phyloP scores from a whole-genome alignment of 2,888 invertebrate species.

The Blastobasis adustella region DNA sequence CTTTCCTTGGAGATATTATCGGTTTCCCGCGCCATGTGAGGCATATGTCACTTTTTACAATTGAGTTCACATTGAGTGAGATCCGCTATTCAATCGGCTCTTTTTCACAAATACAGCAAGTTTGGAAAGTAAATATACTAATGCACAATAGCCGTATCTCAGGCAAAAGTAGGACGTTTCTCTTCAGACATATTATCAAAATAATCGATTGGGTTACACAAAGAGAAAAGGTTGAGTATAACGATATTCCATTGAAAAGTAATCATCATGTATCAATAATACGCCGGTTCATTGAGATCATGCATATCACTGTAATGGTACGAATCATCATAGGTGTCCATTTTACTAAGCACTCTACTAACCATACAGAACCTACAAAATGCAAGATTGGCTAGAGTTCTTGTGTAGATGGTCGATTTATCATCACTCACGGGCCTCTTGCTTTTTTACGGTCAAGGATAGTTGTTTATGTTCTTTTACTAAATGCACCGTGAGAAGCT shows the following conservation, averaged over 20 bases:
- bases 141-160: too few species aligned
- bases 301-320: slow-evolving; percentile 23
- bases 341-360: slow-evolving; percentile 14
- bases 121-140: too few species aligned
- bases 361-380: slow-evolving; percentile 12
- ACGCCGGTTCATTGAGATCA: slow-evolving; percentile 13
- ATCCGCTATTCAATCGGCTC: too few species aligned
- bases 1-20: slow-evolving; percentile 17
- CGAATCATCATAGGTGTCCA: slow-evolving; percentile 26
- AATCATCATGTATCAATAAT: neutral
- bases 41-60: too few species aligned
- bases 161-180: too few species aligned
- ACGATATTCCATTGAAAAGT: too few species aligned
- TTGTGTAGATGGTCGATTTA: slow-evolving; percentile 16
- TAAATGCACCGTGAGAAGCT: slow-evolving; percentile 34
- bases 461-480: slow-evolving; percentile 19
- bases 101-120: too few species aligned
- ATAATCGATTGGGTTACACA: too few species aligned
- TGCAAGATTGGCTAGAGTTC: slow-evolving; percentile 13
- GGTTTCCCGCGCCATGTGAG: slow-evolving; percentile 17
- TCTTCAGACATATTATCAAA: too few species aligned
- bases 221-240: too few species aligned
- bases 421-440: slow-evolving; percentile 16
- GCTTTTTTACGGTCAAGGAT: slow-evolving; percentile 58
- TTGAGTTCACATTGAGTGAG: too few species aligned